phyloP scores from a whole-genome alignment of 2,113 vertebrate species.

The Hippopotamus amphibius region DNA sequence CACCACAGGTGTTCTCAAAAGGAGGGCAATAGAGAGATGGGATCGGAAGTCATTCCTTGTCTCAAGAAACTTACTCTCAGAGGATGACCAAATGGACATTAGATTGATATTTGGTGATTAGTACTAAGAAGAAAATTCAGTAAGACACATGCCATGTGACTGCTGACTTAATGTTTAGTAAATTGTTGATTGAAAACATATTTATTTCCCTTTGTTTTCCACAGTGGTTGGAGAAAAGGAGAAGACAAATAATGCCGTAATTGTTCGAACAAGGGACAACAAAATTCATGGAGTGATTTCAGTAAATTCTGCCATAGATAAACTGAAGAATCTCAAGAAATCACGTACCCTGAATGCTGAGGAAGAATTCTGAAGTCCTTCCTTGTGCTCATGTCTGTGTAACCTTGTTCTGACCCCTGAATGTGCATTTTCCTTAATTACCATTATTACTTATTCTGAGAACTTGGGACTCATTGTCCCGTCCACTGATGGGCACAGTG shows the following conservation, averaged over 20 bases:
- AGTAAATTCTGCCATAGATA: slow-evolving; percentile 89
- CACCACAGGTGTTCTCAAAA: not conserved
- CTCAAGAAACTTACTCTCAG: not conserved
- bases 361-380: slow-evolving; percentile 91
- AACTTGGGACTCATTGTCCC: not conserved
- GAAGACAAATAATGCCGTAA: slow-evolving; percentile 91
- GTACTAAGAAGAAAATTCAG: not conserved
- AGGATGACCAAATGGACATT: not conserved
- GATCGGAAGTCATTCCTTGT: not conserved
- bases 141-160: not conserved
- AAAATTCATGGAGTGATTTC: slow-evolving; percentile 94
- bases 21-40: not conserved
- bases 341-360: slow-evolving; percentile 90
- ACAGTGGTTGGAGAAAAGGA: slow-evolving; percentile 98
- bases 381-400: not conserved
- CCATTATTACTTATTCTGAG: slow-evolving; percentile 45
- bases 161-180: not conserved
- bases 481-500: too few relatives aligned
- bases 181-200: not conserved
- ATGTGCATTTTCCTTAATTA: slow-evolving; percentile 61
- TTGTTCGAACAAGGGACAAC: slow-evolving; percentile 96
- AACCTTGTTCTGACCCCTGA: not conserved
- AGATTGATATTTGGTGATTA: not conserved
- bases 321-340: slow-evolving; percentile 90
- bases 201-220: slow-evolving; percentile 72